phyloP scores from a whole-genome alignment of 2,888 invertebrate species.

The Campoletis raptor region DNA sequence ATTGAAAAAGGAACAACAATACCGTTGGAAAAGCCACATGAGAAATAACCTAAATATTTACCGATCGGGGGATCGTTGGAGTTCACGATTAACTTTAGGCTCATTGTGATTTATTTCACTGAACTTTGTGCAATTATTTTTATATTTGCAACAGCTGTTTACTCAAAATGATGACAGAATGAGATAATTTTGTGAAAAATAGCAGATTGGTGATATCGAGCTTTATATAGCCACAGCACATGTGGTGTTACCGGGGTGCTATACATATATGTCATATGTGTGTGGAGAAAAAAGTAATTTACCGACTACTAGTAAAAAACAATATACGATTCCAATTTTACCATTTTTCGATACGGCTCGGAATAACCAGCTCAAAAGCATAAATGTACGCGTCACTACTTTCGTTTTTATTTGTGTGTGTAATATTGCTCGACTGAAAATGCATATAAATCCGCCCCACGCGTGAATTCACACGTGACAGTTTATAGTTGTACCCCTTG shows the following conservation, averaged over 20 bases:
- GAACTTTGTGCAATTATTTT: neutral
- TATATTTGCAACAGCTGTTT: slow-evolving; percentile 7
- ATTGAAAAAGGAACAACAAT: slow-evolving; percentile 17
- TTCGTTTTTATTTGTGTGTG: too few relatives aligned
- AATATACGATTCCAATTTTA: too few relatives aligned
- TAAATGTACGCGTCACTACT: too few relatives aligned
- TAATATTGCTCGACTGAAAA: too few relatives aligned
- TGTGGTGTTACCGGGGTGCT: neutral
- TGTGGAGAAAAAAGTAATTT: too few relatives aligned
- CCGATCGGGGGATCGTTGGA: slow-evolving; percentile 78
- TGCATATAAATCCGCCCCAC: neutral
- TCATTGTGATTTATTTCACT: slow-evolving; percentile 67
- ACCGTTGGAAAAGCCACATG: slow-evolving; percentile 5
- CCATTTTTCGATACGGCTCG: too few relatives aligned
- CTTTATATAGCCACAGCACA: neutral
- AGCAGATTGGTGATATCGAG: neutral
- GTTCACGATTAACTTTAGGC: slow-evolving; percentile 76
- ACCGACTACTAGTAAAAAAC: too few relatives aligned
- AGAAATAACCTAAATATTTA: slow-evolving; percentile 67
- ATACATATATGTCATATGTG: neutral
- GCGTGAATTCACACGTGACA: neutral
- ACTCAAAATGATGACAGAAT: neutral
- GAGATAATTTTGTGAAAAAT: neutral
- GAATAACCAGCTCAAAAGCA: too few relatives aligned
- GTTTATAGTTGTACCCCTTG: neutral